phyloP scores from a whole-genome alignment of 2,113 vertebrate genomes.

The Sylvia atricapilla region DNA sequence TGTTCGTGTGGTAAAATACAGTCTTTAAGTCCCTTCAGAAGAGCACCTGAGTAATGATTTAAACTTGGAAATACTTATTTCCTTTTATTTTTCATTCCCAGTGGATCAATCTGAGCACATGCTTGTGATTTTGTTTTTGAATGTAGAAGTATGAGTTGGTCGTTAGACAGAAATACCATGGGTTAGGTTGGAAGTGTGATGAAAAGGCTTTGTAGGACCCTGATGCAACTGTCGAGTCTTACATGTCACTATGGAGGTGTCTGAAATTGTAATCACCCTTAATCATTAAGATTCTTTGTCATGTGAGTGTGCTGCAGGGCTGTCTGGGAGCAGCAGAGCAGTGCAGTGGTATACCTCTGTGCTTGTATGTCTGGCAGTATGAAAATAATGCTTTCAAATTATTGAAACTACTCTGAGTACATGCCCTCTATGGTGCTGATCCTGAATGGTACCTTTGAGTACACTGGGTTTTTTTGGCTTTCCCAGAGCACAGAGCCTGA shows the following conservation, averaged over 20 bases:
- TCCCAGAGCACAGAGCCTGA: background rate
- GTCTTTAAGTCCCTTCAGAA: background rate
- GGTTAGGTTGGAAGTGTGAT: background rate
- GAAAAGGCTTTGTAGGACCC: background rate
- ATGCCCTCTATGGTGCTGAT: background rate
- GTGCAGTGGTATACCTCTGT: background rate
- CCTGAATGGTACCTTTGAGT: background rate
- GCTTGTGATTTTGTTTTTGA: background rate
- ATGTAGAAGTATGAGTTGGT: background rate
- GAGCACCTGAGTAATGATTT: background rate
- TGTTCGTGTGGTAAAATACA: background rate
- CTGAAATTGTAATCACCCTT: background rate
- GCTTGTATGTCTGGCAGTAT: background rate
- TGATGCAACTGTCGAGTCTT: background rate
- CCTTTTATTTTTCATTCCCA: background rate
- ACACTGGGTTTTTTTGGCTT: background rate
- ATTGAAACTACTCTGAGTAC: background rate
- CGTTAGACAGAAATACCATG: background rate
- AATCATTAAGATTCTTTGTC: background rate
- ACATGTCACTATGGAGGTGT: background rate
- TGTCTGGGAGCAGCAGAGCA: background rate
- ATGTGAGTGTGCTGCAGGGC: background rate
- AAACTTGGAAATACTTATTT: background rate
- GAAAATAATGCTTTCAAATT: background rate
- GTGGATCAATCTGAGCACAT: background rate